Conservation (phyloP, 2,797 vertebrate species). For the Strix occidentalis region DNA sequence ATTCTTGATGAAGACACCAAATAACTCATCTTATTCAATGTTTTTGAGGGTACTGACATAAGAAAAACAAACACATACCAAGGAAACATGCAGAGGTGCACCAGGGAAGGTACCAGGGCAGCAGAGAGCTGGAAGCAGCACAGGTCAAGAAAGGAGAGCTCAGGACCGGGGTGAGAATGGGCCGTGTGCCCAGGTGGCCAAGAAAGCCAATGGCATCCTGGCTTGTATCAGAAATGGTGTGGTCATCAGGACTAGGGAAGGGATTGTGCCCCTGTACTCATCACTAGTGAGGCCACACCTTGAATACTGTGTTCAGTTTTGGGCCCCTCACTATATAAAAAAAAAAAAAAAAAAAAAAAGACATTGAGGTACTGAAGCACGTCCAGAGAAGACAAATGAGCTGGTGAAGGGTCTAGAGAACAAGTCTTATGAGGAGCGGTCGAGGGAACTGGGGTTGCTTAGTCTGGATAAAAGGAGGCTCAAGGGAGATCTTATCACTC, state of each 20-base stretch:
- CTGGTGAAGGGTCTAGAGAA: background rate
- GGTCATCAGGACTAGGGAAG: background rate
- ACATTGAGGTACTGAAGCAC: rapidly evolving
- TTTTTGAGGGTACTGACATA: background rate
- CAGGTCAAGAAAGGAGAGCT: background rate
- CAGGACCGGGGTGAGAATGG: background rate
- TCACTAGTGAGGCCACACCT: background rate
- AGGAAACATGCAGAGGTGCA: background rate
- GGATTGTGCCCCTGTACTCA: rapidly evolving
- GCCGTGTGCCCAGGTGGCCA: background rate
- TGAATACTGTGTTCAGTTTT: rapidly evolving
- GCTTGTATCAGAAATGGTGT: background rate
- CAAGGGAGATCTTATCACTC: background rate
- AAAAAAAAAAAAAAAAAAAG: no score
- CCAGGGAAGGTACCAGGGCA: background rate
- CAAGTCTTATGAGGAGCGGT: no score
- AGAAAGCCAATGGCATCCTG: background rate
- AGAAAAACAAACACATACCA: background rate
- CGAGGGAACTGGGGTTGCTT: background rate
- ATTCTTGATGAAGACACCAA: background rate
- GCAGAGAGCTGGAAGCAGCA: background rate
- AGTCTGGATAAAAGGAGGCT: background rate
- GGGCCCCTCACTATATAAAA: background rate
- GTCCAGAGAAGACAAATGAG: background rate
- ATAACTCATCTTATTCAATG: background rate